Conservation (phyloP, 1,140 invertebrate genomes). For the Drosophila lacteicornis region DNA sequence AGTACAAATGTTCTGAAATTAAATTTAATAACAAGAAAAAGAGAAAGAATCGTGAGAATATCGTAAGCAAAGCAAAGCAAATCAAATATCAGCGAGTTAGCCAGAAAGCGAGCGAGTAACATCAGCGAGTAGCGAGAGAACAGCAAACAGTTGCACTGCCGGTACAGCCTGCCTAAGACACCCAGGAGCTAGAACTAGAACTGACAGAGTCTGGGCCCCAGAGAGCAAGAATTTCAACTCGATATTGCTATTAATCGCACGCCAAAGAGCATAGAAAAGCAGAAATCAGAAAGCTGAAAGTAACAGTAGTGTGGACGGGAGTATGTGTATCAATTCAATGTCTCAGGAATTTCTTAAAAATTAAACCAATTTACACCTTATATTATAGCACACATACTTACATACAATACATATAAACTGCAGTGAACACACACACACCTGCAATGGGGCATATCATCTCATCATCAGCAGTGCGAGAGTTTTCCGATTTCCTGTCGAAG, state of each 20-base stretch:
- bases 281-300: constrained; percentile 1
- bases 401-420: constrained; percentile 12
- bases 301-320: not conserved
- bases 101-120: constrained; percentile 18
- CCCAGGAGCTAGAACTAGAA: constrained; percentile 16
- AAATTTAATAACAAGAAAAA: constrained; percentile 39
- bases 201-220: constrained; percentile 6
- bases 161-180: not conserved
- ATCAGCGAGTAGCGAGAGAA: constrained; percentile 6
- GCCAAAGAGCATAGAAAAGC: constrained; percentile 5
- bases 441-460: constrained; percentile 35
- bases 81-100: constrained; percentile 10
- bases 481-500: constrained; percentile 27
- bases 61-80: constrained; percentile 19
- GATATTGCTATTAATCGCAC: not conserved
- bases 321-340: constrained; percentile 68
- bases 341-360: constrained; percentile 81
- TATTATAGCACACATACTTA: constrained; percentile 29
- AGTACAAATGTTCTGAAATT: constrained; percentile 82
- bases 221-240: constrained; percentile 11
- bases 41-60: constrained; percentile 29
- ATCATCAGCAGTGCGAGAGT: constrained; percentile 28
- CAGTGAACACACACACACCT: constrained; percentile 17
- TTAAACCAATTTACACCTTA: constrained; percentile 42
- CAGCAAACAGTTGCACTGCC: constrained; percentile 12